Percentiles rank a stretch among this genome's conserved stretches.
phyloP scores from a whole-genome alignment of 2,888 invertebrate species.

The Linyphia triangularis region DNA sequence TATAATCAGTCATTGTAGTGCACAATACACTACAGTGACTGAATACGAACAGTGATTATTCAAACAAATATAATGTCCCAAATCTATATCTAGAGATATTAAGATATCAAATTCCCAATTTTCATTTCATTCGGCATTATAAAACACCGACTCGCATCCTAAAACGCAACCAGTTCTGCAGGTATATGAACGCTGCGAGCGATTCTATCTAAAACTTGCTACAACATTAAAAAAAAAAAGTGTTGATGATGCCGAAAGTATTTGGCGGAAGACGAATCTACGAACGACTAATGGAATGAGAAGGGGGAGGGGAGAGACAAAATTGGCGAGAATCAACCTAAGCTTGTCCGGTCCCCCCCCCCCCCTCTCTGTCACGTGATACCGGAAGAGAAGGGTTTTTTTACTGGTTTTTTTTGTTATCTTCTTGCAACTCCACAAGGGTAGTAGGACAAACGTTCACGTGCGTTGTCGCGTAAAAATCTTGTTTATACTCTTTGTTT shows the following conservation, averaged over 20 bases:
- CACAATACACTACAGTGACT: too few relatives aligned
- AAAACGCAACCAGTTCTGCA: conserved; percentile 20
- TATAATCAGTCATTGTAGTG: too few relatives aligned
- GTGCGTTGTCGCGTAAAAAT: conserved; percentile 58
- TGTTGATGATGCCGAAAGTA: background rate
- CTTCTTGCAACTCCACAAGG: conserved; percentile 70
- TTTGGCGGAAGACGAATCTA: background rate
- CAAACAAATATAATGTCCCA: too few relatives aligned
- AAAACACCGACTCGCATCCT: background rate
- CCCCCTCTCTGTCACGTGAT: conserved; percentile 20
- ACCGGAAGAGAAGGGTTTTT: conserved; percentile 63
- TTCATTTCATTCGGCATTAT: background rate
- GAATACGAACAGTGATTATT: too few relatives aligned
- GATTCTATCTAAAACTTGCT: background rate
- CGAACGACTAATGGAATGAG: background rate
- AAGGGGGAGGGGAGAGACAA: background rate
- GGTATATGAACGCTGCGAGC: background rate
- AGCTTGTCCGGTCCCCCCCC: conserved; percentile 29
- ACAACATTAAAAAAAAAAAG: background rate
- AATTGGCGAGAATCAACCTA: background rate
- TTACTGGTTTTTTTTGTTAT: too few relatives aligned
- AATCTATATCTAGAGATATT: background rate
- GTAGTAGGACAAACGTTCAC: conserved; percentile 72
- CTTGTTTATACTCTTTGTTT: conserved; percentile 57
- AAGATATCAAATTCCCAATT: background rate